phyloP scores from a whole-genome alignment of 2,113 vertebrate species.

The Anhinga anhinga region DNA sequence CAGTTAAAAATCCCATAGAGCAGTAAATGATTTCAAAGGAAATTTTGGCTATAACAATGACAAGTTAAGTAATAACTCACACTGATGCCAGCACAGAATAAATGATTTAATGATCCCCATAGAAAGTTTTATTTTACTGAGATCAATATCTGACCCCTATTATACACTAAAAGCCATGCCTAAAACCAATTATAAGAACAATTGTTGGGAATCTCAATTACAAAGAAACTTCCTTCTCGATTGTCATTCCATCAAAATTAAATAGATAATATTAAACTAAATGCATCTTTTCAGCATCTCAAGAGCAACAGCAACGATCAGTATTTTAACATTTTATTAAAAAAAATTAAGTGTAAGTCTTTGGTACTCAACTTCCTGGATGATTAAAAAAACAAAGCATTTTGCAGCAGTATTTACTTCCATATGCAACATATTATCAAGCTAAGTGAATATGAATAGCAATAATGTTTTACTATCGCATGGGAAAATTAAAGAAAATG shows the following conservation, averaged over 20 bases:
- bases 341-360: neutral
- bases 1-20: conserved; percentile 57
- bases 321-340: neutral
- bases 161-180: conserved; percentile 52
- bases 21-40: conserved; percentile 60
- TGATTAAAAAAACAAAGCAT: neutral
- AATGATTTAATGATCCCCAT: conserved; percentile 54
- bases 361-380: neutral
- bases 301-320: neutral
- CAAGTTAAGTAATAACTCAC: conserved; percentile 63
- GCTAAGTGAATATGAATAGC: neutral
- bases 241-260: conserved; percentile 31
- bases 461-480: neutral
- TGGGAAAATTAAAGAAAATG: neutral
- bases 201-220: conserved; percentile 34
- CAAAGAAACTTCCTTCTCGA: neutral
- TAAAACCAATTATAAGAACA: conserved; percentile 65
- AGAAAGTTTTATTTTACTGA: conserved; percentile 64
- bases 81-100: conserved; percentile 44
- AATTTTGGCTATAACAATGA: conserved; percentile 61
- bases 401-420: neutral
- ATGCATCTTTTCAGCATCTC: neutral
- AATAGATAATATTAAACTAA: neutral
- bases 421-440: neutral
- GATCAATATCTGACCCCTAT: conserved; percentile 67